Evolutionary conservation across 1,140 invertebrate genomes (phyloP).

Genomic region (Linepithema humile): DNA sequence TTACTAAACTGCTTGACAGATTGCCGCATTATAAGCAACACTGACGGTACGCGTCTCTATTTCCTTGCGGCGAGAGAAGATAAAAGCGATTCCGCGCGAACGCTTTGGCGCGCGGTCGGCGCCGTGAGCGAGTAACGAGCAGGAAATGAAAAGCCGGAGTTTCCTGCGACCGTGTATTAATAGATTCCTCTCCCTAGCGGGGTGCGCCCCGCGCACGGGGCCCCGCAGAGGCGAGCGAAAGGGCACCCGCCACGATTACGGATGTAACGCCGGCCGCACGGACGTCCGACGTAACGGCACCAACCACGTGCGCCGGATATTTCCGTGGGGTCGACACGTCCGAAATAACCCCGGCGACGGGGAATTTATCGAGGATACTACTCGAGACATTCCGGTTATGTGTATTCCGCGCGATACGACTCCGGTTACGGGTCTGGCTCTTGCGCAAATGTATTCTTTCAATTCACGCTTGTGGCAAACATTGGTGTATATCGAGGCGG

Average conservation of each 20-base stretch:
- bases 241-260: not conserved
- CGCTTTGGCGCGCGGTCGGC: not conserved
- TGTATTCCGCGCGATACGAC: constrained; percentile 30
- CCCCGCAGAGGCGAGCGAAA: not conserved
- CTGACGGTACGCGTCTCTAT: not conserved
- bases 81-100: constrained; percentile 14
- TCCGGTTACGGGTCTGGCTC: constrained; percentile 6
- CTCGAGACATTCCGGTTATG: constrained; percentile 49
- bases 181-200: constrained; percentile 22
- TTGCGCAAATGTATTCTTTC: constrained; percentile 1
- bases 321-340: constrained; percentile 59
- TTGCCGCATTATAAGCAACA: not conserved
- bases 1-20: not conserved
- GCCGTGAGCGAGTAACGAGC: constrained; percentile 19
- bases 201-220: not conserved
- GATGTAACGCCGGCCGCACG: constrained; percentile 12
- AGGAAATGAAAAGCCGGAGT: constrained; percentile 51
- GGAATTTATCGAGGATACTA: constrained; percentile 67
- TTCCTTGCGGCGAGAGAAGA: not conserved
- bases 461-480: not conserved
- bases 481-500: not conserved
- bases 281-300: constrained; percentile 43
- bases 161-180: constrained; percentile 38
- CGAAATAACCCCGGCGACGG: constrained; percentile 59
- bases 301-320: constrained; percentile 59